Conservation (phyloP, 2,888 invertebrate species). For the Philereme transversata region DNA sequence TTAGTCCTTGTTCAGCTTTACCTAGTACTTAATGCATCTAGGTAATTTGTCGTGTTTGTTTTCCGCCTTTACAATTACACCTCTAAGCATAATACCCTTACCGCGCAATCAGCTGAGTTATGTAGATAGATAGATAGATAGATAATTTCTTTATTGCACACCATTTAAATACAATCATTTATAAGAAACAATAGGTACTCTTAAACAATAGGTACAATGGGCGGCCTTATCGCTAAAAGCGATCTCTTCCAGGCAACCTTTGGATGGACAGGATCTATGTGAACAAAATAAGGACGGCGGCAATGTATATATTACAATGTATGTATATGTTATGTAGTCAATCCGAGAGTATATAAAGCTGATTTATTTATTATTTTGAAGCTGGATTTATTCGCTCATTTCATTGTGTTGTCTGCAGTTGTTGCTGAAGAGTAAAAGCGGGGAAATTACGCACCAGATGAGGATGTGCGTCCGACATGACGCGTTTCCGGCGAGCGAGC, state of each 20-base stretch:
- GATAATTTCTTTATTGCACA: too few species aligned
- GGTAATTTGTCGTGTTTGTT: constrained; percentile 37
- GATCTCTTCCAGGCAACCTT: too few species aligned
- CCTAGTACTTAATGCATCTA: constrained; percentile 1
- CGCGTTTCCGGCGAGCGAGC: constrained; percentile 65
- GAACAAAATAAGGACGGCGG: too few species aligned
- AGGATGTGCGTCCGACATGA: constrained; percentile 78
- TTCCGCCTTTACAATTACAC: constrained; percentile 49
- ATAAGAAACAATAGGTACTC: too few species aligned
- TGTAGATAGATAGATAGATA: too few species aligned
- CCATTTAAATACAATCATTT: too few species aligned
- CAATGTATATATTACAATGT: too few species aligned
- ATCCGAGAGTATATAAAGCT: constrained; percentile 58
- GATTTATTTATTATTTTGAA: constrained; percentile 66
- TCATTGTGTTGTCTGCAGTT: constrained; percentile 53
- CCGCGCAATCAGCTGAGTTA: constrained; percentile 58
- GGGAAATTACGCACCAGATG: constrained; percentile 66
- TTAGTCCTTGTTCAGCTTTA: constrained; percentile 7
- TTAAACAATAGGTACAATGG: too few species aligned
- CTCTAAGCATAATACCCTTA: constrained; percentile 38
- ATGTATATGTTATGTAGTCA: too few species aligned
- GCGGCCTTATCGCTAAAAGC: too few species aligned
- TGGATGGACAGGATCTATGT: too few species aligned
- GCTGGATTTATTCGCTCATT: constrained; percentile 47
- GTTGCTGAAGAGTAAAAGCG: constrained; percentile 60